Conservation (phyloP, 2,797 vertebrate genomes). For the Chromis chromis region DNA sequence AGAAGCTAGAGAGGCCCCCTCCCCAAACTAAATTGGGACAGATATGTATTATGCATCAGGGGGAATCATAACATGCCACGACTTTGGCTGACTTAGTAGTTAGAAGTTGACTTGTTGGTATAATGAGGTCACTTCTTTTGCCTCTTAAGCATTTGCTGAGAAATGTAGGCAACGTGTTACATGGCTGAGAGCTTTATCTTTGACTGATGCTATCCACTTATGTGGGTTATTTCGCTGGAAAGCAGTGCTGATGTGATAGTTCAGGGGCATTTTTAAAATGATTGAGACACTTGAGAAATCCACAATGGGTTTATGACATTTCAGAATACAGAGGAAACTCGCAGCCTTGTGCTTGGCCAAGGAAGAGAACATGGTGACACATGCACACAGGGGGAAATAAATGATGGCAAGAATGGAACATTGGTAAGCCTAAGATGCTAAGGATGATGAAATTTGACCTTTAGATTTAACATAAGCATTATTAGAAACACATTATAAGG, state of each 20-base stretch:
- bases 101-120: conserved; percentile 56
- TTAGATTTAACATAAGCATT: conserved; percentile 28
- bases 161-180: conserved; percentile 24
- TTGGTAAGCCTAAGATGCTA: background rate
- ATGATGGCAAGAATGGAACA: conserved; percentile 19
- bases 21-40: conserved; percentile 62
- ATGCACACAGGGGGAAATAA: conserved; percentile 29
- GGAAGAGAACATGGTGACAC: conserved; percentile 9
- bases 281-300: conserved; percentile 27
- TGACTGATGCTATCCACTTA: conserved; percentile 47
- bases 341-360: conserved; percentile 26
- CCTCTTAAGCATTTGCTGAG: conserved; percentile 54
- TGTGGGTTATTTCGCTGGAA: conserved; percentile 43
- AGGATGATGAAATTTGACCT: conserved; percentile 55
- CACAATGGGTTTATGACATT: conserved; percentile 14
- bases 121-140: conserved; percentile 73
- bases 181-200: conserved; percentile 45
- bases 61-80: conserved; percentile 63
- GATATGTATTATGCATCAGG: conserved; percentile 76
- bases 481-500: background rate
- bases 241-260: conserved; percentile 27
- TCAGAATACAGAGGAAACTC: conserved; percentile 8
- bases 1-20: conserved; percentile 27
- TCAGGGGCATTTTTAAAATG: conserved; percentile 25
- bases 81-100: conserved; percentile 70